A percentile compares a stretch with the other conserved stretches of the same genome.
Evolutionary conservation across 2,113 vertebrate genomes (phyloP).

Genomic region (human): GRCh38 chr4:14029001-14029500

Average conservation of each 20-base stretch:
- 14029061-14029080: slow-evolving; percentile 52
- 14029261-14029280: neutral
- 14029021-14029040: neutral
- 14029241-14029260: neutral
- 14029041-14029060: neutral
- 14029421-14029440: neutral
- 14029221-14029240: neutral
- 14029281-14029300: neutral
- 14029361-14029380: neutral
- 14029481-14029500: neutral
- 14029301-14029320: neutral
- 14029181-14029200: slow-evolving; percentile 32
- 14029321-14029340: neutral
- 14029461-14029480: neutral
- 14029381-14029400: neutral
- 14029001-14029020: slow-evolving; percentile 51
- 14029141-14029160: slow-evolving; percentile 52
- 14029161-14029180: neutral
- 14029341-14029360: neutral
- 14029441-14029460: neutral
- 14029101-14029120: slow-evolving; percentile 22
- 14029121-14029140: slow-evolving; percentile 50
- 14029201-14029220: neutral
- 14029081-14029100: slow-evolving; percentile 39
- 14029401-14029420: neutral